Evolutionary conservation across 2,888 invertebrate genomes (phyloP).

Genomic region (Netelia melanura): DNA sequence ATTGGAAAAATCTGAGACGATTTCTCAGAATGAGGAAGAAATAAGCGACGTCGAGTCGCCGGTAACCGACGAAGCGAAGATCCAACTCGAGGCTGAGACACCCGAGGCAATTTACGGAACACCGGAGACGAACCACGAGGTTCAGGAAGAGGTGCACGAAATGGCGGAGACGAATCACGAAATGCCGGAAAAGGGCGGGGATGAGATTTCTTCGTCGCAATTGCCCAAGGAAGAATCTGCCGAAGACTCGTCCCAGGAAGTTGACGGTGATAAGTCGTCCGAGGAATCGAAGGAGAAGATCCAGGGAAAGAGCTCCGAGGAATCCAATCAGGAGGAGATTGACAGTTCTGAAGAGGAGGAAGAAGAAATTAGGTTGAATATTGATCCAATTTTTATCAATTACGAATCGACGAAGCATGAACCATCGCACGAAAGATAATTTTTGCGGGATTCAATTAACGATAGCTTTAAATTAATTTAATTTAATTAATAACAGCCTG

Average conservation of each 20-base stretch:
- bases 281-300: constrained; percentile 56
- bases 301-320: constrained; percentile 35
- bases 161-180: constrained; percentile 74
- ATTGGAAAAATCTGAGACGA: not conserved
- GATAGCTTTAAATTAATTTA: not conserved
- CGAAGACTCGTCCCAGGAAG: constrained; percentile 65
- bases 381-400: not conserved
- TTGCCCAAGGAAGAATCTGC: constrained; percentile 75
- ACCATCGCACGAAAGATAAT: not conserved
- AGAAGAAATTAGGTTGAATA: constrained; percentile 77
- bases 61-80: constrained; percentile 38
- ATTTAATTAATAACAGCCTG: too few species aligned
- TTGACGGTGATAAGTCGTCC: constrained; percentile 62
- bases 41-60: constrained; percentile 59
- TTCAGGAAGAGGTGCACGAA: constrained; percentile 75
- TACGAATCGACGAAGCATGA: not conserved
- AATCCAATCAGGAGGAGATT: constrained; percentile 66
- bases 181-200: constrained; percentile 45
- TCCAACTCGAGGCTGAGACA: constrained; percentile 49
- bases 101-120: constrained; percentile 72
- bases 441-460: not conserved
- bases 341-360: constrained; percentile 77
- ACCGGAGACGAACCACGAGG: constrained; percentile 78
- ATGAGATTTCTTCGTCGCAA: constrained; percentile 69
- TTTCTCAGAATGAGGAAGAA: constrained; percentile 1